Conservation (phyloP, 2,888 invertebrate genomes). For the Keiferia lycopersicella region DNA sequence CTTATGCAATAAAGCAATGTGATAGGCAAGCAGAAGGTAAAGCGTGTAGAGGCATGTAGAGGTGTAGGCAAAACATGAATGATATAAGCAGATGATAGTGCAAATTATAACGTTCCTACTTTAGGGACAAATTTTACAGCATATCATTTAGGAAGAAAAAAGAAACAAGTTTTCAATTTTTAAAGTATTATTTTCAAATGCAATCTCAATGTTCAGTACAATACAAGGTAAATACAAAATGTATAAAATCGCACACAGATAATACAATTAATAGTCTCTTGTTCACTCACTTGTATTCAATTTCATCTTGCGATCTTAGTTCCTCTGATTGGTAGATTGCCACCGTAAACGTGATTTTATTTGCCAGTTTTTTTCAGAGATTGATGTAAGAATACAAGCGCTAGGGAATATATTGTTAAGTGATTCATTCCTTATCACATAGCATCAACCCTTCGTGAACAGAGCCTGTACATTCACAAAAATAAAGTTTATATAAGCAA, state of each 20-base stretch:
- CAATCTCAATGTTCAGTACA: slow-evolving; percentile 79
- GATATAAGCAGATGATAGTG: slow-evolving; percentile 29
- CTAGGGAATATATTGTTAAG: not conserved
- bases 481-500: slow-evolving; percentile 58
- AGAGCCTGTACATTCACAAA: slow-evolving; percentile 57
- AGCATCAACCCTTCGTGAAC: slow-evolving; percentile 5
- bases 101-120: slow-evolving; percentile 27
- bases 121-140: slow-evolving; percentile 35
- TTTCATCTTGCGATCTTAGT: not conserved
- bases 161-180: slow-evolving; percentile 48
- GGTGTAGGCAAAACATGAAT: slow-evolving; percentile 22
- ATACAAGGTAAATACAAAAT: slow-evolving; percentile 76
- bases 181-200: slow-evolving; percentile 75
- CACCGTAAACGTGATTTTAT: no score
- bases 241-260: slow-evolving; percentile 73
- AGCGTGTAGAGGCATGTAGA: not conserved
- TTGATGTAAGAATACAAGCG: slow-evolving; percentile 1
- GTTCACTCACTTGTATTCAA: slow-evolving; percentile 14
- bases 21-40: slow-evolving; percentile 2
- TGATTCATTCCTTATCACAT: not conserved
- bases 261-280: slow-evolving; percentile 1
- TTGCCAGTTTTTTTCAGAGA: not conserved
- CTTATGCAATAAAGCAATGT: not conserved
- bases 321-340: not conserved
- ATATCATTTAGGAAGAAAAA: slow-evolving; percentile 40